Conservation (phyloP, 1,140 invertebrate genomes). For the Plectrocnemia conspersa region DNA sequence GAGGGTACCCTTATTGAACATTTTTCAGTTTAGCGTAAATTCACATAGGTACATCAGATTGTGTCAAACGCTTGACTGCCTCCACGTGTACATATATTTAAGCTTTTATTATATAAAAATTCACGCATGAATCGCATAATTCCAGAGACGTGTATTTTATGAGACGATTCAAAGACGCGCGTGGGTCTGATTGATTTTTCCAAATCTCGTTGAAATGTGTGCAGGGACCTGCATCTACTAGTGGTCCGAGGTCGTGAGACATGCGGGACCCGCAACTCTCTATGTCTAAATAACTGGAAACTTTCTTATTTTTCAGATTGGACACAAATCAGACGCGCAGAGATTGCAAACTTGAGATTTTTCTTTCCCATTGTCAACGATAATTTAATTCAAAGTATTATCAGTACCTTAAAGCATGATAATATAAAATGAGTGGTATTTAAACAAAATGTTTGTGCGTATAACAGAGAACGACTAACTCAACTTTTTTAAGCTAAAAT, state of each 20-base stretch:
- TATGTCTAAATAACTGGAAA: neutral
- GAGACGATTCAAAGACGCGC: neutral
- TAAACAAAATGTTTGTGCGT: too few species aligned
- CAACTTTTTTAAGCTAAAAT: too few species aligned
- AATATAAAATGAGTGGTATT: too few species aligned
- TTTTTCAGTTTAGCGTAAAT: constrained; percentile 22
- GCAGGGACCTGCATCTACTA: constrained; percentile 27
- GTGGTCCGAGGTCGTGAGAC: constrained; percentile 11
- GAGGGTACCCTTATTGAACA: constrained; percentile 25
- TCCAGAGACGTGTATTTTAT: neutral
- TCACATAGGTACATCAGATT: constrained; percentile 5
- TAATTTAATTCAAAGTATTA: neutral
- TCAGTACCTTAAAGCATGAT: too few species aligned
- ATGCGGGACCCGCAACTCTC: constrained; percentile 11
- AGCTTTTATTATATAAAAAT: too few species aligned
- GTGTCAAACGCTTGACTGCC: neutral
- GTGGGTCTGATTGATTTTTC: neutral
- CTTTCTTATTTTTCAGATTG: constrained; percentile 21
- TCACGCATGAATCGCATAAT: too few species aligned
- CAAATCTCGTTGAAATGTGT: constrained; percentile 6
- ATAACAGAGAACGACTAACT: too few species aligned
- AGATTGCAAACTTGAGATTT: neutral
- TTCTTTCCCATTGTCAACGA: constrained; percentile 8
- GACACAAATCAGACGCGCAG: constrained; percentile 4
- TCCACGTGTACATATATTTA: too few species aligned